These are phyloP conservation scores for Ataeniobius toweri DNA, from an alignment of 2,797 vertebrate species.

Conservation along the genomic window DNA sequence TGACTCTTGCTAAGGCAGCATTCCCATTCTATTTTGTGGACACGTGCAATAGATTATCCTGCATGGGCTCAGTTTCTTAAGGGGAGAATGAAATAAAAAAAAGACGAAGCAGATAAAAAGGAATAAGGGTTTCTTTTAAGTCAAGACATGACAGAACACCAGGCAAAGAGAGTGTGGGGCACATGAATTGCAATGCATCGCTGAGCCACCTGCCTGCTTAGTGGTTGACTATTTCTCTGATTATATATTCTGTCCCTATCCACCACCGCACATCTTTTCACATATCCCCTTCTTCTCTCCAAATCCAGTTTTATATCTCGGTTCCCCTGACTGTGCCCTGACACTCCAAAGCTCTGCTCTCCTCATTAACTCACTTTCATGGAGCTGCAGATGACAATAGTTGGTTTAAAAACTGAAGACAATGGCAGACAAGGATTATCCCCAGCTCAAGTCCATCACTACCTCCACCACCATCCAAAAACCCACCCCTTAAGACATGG, in stretches of 20 bases:
- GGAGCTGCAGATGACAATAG: constrained; percentile 76
- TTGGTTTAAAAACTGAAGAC: constrained; percentile 79
- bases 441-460: constrained; percentile 45
- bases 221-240: constrained; percentile 52
- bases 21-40: not conserved
- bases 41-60: not conserved
- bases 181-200: constrained; percentile 49
- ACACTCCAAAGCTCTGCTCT: constrained; percentile 74
- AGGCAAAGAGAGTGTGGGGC: constrained; percentile 11
- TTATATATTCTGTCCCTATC: constrained; percentile 50
- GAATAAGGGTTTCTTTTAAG: constrained; percentile 1
- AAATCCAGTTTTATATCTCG: constrained; percentile 43
- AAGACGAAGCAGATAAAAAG: constrained; percentile 1
- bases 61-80: not conserved
- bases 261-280: constrained; percentile 25
- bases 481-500: constrained; percentile 16
- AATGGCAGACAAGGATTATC: constrained; percentile 77
- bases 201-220: constrained; percentile 35
- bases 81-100: not conserved
- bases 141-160: constrained; percentile 15
- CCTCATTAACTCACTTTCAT: constrained; percentile 78
- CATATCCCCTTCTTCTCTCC: constrained; percentile 35
- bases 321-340: constrained; percentile 69
- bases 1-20: not conserved
- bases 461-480: constrained; percentile 20